Conservation (phyloP, 2,888 invertebrate species). For the Hemicrepidius hirtus region DNA sequence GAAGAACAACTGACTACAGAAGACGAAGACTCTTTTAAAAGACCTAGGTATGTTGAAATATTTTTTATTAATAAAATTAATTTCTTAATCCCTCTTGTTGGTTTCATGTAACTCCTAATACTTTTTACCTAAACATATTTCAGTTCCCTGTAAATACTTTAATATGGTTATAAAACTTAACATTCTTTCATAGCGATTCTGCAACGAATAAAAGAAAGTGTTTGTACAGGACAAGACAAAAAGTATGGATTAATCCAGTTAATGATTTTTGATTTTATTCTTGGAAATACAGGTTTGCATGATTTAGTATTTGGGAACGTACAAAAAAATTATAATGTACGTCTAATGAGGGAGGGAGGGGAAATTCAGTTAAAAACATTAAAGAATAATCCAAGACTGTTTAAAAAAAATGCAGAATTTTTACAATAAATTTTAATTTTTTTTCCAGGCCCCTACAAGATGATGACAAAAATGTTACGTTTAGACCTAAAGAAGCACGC, state of each 20-base stretch:
- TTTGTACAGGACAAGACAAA: conserved; percentile 1
- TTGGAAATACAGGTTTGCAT: not conserved
- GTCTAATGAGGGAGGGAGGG: too few relatives aligned
- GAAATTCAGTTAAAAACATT: too few relatives aligned
- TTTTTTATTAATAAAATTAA: not conserved
- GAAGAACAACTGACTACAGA: conserved; percentile 4
- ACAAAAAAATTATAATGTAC: too few relatives aligned
- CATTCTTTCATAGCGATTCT: conserved; percentile 18
- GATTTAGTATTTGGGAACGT: too few relatives aligned
- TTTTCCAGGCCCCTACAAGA: too few relatives aligned
- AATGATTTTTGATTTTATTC: conserved; percentile 16
- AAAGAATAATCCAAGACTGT: too few relatives aligned
- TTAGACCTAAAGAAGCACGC: too few relatives aligned
- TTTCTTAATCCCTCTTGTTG: too few relatives aligned
- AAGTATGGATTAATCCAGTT: conserved; percentile 7
- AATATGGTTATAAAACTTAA: not conserved
- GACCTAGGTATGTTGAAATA: conserved; percentile 41
- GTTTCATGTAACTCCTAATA: too few relatives aligned
- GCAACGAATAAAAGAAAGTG: not conserved
- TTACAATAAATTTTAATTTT: not conserved
- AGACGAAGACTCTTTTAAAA: conserved; percentile 47
- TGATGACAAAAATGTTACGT: too few relatives aligned
- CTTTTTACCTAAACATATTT: too few relatives aligned
- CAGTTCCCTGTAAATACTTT: too few relatives aligned
- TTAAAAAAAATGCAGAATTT: not conserved